Conservation (phyloP, 2,888 invertebrate genomes). For the Campopleginae sp. region DNA sequence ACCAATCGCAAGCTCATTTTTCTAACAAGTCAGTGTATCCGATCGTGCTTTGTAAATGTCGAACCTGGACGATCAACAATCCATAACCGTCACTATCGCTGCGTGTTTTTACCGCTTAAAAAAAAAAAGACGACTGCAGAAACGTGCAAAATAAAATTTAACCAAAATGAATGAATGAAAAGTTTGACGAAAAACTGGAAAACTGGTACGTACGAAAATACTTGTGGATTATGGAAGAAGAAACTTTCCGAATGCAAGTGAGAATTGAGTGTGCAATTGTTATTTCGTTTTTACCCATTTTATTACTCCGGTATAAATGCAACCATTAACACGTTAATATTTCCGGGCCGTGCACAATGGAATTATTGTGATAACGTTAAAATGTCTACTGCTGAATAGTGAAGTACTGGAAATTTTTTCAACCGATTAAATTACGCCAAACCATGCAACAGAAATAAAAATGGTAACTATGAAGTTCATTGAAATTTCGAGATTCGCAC, state of each 20-base stretch:
- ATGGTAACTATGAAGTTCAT: neutral
- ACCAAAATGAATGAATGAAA: neutral
- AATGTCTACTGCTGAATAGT: neutral
- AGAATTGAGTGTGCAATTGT: neutral
- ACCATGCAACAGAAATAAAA: neutral
- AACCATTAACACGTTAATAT: neutral
- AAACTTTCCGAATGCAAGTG: neutral
- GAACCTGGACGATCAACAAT: neutral
- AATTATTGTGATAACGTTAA: constrained; percentile 1
- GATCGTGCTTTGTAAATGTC: neutral
- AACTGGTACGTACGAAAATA: neutral
- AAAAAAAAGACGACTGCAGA: constrained; percentile 19
- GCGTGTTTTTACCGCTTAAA: neutral
- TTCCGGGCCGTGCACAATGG: constrained; percentile 1
- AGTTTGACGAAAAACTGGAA: constrained; percentile 12
- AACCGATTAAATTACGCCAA: neutral
- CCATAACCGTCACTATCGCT: constrained; percentile 11
- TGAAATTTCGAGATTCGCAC: too few relatives aligned
- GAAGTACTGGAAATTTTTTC: neutral
- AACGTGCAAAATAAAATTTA: constrained; percentile 10
- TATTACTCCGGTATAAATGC: neutral
- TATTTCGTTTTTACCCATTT: constrained; percentile 35
- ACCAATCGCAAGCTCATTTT: constrained; percentile 35
- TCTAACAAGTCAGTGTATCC: constrained; percentile 36
- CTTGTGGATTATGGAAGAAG: neutral